Evolutionary conservation across 2,113 vertebrate genomes (phyloP).

Genomic region (Hemibagrus wyckioides): DNA sequence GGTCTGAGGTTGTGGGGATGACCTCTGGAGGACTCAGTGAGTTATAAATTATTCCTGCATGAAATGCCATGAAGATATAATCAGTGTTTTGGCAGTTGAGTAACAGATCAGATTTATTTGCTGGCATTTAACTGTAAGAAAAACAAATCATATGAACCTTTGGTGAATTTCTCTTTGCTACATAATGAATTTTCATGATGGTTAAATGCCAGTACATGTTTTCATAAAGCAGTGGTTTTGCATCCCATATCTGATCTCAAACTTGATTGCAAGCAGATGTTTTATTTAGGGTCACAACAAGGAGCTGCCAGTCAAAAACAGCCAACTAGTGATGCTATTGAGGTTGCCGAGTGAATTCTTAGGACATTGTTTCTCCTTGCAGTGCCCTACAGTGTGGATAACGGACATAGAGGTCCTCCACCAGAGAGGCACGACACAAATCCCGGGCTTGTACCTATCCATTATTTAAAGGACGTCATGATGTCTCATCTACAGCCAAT

Average conservation of each 20-base stretch:
- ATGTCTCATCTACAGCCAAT: constrained; percentile 78
- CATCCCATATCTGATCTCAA: no score
- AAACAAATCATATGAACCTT: neutral
- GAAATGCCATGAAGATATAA: constrained; percentile 9
- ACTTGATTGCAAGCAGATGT: neutral
- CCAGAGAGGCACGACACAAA: constrained; percentile 12
- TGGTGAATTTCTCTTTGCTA: neutral
- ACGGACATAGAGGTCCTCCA: neutral
- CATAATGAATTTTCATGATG: neutral
- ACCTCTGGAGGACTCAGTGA: constrained; percentile 13
- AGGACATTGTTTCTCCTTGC: neutral
- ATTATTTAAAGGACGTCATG: constrained; percentile 74
- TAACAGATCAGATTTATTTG: neutral
- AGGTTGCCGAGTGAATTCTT: neutral
- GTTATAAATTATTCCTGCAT: constrained; percentile 19
- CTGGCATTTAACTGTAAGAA: neutral
- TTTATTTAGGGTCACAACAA: neutral
- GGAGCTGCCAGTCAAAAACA: neutral
- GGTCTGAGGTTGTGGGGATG: constrained; percentile 15
- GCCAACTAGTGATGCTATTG: neutral
- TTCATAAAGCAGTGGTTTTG: neutral
- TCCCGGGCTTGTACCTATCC: constrained; percentile 51
- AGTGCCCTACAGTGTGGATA: constrained; percentile 10
- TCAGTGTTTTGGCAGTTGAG: constrained; percentile 23
- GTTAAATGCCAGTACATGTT: constrained; percentile 11